Percentiles rank a stretch among this genome's conserved stretches.
Conservation (phyloP, 2,113 vertebrate species). For the Aepyceros melampus region DNA sequence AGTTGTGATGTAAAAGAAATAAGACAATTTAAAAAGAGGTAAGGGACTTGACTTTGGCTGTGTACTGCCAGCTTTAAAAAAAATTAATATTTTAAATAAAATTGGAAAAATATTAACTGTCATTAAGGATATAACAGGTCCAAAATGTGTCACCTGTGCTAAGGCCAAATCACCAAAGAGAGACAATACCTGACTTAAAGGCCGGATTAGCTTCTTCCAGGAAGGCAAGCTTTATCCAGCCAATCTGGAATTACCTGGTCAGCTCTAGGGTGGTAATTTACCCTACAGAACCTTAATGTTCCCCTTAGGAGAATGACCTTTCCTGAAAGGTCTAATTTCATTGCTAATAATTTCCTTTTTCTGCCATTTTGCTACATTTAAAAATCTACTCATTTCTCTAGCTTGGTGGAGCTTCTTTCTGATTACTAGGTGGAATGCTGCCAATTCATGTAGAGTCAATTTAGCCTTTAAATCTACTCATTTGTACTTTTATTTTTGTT, state of each 20-base stretch:
- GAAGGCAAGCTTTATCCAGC: neutral
- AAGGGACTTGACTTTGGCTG: neutral
- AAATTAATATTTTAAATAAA: neutral
- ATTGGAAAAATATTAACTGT: neutral
- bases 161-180: neutral
- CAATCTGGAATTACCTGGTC: neutral
- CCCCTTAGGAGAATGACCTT: neutral
- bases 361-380: neutral
- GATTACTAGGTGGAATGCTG: neutral
- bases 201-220: neutral
- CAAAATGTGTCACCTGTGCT: neutral
- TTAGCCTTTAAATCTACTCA: neutral
- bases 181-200: neutral
- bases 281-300: neutral
- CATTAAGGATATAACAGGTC: neutral
- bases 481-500: neutral
- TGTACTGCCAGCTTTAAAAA: neutral
- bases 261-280: rapidly evolving
- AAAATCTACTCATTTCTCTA: neutral
- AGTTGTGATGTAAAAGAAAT: neutral
- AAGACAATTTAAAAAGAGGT: neutral
- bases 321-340: neutral
- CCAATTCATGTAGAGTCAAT: neutral
- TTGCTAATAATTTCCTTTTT: neutral
- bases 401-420: neutral